Evolutionary conservation across 1,140 invertebrate species (phyloP), one percentile per base, ranked within the genome.

Genomic region (Hydropsyche tenuis): DNA sequence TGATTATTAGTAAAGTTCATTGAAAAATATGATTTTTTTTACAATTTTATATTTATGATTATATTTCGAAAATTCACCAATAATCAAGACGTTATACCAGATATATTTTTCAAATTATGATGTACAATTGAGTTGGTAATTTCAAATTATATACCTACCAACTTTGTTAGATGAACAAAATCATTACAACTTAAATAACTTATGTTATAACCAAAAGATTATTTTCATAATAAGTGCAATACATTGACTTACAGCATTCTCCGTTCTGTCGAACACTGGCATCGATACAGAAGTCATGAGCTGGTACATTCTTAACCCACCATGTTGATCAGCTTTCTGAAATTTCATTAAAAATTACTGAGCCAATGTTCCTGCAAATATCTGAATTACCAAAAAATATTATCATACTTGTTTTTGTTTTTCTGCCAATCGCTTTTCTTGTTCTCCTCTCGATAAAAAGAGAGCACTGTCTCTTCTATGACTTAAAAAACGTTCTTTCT

Each of bases 221-320:
- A 20, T 56, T 56, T 9, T 12, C 11, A n/a, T n/a, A n/a, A n/a
- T 37, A 42, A 27, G 1, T 51, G 68, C 12, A 69, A 43, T 63
- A 11, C 20, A 22, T 37, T 37, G n/a, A 87, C 90, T 88, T 87
- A 93, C 92, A 85, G 91, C 90, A 81, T 92, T 91, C 75, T 90
- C 87, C 11, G 91, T 88, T 78, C 89, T 86, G 85, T 96, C 94
- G 82, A 93, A 97, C 23, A 97, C 94, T 5, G 95, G 95, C 86
- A 95, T 92, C 72, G 95, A 93, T 16, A 97, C 93, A 37, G 95
- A 95, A 9, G 94, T 96, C 91, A 95, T 93, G 78, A 96, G 88
- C 77, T 89, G 88, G 81, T 93, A 93, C 73, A 88, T 85, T 72
- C 86, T 85, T 22, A 87, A 80, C 75, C 88, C 87, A 51, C 84